phyloP scores from a whole-genome alignment of 2,113 vertebrate genomes.

The Tylochromis polylepis region DNA sequence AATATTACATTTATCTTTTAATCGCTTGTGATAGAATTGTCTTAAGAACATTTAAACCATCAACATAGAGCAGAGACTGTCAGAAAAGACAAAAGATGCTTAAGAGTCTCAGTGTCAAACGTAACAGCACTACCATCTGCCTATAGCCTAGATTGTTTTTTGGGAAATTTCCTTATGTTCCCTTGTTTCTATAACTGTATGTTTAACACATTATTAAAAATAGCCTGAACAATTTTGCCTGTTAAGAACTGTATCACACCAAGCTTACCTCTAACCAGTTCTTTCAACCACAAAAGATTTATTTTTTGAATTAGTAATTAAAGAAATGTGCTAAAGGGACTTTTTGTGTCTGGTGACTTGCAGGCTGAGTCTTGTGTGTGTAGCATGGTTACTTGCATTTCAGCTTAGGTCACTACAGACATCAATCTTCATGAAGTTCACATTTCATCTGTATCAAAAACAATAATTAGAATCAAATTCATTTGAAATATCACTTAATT shows the following conservation, averaged over 20 bases:
- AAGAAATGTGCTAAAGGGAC: background rate
- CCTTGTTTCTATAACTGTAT: background rate
- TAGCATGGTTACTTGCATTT: background rate
- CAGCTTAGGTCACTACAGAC: background rate
- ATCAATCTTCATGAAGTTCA: background rate
- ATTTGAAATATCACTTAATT: background rate
- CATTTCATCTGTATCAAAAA: background rate
- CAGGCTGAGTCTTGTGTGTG: background rate
- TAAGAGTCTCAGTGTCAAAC: background rate
- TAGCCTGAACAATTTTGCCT: background rate
- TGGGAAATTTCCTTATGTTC: background rate
- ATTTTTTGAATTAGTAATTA: rapidly evolving
- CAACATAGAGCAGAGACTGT: background rate
- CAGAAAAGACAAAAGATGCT: background rate
- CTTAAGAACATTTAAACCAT: rapidly evolving
- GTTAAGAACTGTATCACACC: background rate
- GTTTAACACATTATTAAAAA: background rate
- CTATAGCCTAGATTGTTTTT: background rate
- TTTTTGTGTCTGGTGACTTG: background rate
- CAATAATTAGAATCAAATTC: background rate
- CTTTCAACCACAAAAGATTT: background rate
- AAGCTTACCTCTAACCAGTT: rapidly evolving
- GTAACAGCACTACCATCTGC: background rate
- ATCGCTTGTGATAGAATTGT: background rate
- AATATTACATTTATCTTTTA: background rate